Evolutionary conservation across 2,888 invertebrate species (phyloP).

Genomic region (Agriopis leucophaearia): DNA sequence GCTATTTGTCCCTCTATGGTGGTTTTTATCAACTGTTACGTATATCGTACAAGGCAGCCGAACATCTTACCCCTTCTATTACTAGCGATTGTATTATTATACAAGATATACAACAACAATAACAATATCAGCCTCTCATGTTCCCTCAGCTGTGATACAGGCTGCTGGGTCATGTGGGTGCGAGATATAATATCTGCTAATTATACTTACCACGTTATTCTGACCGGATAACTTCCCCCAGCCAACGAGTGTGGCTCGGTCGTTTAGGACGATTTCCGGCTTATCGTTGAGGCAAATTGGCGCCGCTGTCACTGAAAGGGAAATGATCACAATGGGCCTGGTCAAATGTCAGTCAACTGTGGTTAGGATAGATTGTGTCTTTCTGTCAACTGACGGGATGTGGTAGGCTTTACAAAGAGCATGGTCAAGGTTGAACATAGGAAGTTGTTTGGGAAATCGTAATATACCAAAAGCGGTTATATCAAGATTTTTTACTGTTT

Average conservation of each 20-base stretch:
- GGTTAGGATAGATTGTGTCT: constrained; percentile 1
- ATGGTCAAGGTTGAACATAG: constrained; percentile 42
- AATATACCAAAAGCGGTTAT: no score
- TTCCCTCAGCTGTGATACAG: no score
- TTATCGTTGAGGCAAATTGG: constrained; percentile 91
- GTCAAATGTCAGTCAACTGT: constrained; percentile 39
- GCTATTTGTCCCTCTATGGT: no score
- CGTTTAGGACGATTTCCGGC: constrained; percentile 88
- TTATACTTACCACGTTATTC: constrained; percentile 73
- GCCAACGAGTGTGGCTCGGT: constrained; percentile 88
- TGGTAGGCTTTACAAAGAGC: constrained; percentile 24
- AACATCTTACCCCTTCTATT: no score
- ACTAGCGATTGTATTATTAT: no score
- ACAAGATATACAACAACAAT: no score
- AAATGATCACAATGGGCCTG: constrained; percentile 30
- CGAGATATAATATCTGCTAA: background rate
- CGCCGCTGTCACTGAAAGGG: constrained; percentile 90
- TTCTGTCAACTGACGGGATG: constrained; percentile 25
- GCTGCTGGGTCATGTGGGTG: no score
- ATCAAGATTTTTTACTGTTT: no score
- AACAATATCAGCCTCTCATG: background rate
- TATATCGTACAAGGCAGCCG: no score
- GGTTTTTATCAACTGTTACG: no score
- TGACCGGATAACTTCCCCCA: constrained; percentile 91
- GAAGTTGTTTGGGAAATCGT: constrained; percentile 1